Percentiles rank a stretch among this genome's conserved stretches.
phyloP scores from a whole-genome alignment of 2,113 vertebrate species.

The Pachyramphus minor region DNA sequence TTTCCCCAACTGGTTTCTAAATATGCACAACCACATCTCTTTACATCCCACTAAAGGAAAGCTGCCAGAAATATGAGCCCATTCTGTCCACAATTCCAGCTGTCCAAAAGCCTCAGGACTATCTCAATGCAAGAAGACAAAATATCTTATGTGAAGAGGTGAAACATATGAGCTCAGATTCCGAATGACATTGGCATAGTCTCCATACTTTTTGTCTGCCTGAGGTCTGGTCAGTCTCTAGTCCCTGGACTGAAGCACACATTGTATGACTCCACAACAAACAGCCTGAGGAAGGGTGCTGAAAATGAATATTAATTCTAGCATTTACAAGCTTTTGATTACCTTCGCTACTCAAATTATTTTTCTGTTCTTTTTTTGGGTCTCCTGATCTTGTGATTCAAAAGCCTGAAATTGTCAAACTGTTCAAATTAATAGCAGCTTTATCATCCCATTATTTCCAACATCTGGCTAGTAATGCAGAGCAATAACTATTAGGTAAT shows the following conservation, averaged over 20 bases:
- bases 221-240: neutral
- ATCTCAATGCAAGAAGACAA: neutral
- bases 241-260: neutral
- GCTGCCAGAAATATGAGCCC: neutral
- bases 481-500: constrained; percentile 63
- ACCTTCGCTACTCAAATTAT: constrained; percentile 21
- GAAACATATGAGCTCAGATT: neutral
- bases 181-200: neutral
- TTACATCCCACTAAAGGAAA: neutral
- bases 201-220: neutral
- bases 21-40: neutral
- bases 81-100: neutral
- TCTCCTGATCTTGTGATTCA: constrained; percentile 9
- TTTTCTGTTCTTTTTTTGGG: constrained; percentile 46
- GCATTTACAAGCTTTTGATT: constrained; percentile 19
- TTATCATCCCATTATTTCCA: constrained; percentile 69
- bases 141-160: neutral
- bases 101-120: neutral
- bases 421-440: constrained; percentile 64
- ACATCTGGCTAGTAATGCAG: constrained; percentile 62
- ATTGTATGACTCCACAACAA: rapidly evolving
- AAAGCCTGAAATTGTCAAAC: constrained; percentile 54
- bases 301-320: neutral
- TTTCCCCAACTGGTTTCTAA: neutral
- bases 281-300: neutral